A percentile compares a stretch with the other conserved stretches of the same genome.
phyloP scores from a whole-genome alignment of 2,113 vertebrate genomes.

The Callipepla californica region DNA sequence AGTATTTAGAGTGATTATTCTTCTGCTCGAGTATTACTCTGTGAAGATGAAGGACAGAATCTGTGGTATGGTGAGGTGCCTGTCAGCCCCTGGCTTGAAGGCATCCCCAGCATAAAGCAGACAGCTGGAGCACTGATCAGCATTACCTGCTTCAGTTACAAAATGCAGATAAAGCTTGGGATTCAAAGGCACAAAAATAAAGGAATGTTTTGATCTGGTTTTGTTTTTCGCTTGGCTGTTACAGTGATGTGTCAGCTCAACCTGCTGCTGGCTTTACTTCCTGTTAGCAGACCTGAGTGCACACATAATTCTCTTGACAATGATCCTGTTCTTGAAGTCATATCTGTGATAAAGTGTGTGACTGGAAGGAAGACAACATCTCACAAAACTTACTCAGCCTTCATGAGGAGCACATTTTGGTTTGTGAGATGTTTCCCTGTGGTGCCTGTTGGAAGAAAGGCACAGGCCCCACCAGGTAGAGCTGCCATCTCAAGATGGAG shows the following conservation, averaged over 20 bases:
- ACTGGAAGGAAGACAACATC: background rate
- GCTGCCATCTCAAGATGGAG: background rate
- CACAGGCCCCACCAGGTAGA: accelerated
- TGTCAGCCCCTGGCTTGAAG: background rate
- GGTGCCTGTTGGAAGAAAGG: background rate
- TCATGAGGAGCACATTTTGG: background rate
- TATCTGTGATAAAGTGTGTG: background rate
- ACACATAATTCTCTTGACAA: background rate
- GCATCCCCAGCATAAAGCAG: background rate
- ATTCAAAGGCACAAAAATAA: background rate
- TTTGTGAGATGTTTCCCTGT: background rate
- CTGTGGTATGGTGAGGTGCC: background rate
- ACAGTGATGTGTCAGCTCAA: background rate
- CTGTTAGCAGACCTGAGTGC: background rate
- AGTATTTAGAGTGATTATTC: background rate
- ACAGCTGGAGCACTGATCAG: background rate
- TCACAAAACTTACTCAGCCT: background rate
- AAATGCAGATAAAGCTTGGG: background rate
- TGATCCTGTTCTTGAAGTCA: background rate
- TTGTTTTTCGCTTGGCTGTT: background rate
- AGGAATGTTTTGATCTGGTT: background rate
- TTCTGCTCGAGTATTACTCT: background rate
- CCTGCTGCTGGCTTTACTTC: background rate
- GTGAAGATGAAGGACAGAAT: background rate
- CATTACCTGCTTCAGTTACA: background rate